These are phyloP conservation scores for Sebastes itinus DNA, from an alignment of 2,797 vertebrate genomes.

Conservation along the genomic window DNA sequence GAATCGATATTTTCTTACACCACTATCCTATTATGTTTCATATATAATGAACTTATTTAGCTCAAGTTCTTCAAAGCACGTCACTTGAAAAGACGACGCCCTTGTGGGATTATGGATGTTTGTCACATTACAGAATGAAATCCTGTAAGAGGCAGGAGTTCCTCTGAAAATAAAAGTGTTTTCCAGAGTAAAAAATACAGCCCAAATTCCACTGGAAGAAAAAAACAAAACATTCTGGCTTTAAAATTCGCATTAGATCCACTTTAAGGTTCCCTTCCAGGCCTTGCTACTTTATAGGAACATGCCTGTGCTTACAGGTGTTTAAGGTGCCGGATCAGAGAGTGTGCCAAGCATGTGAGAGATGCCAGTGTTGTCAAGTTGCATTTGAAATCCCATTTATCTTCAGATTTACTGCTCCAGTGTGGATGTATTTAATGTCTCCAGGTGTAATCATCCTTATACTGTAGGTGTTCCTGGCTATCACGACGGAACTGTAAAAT, in stretches of 20 bases:
- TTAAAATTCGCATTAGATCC: background rate
- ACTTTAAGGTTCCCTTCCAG: background rate
- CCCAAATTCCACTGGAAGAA: background rate
- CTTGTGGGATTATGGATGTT: background rate
- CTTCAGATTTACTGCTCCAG: conserved; percentile 19
- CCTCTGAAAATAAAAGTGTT: background rate
- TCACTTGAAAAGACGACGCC: background rate
- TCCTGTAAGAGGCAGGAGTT: background rate
- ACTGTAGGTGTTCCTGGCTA: conserved; percentile 20
- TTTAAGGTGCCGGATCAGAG: background rate
- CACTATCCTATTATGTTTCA: no score
- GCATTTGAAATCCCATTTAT: conserved; percentile 41
- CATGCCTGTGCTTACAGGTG: conserved; percentile 24
- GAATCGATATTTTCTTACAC: no score
- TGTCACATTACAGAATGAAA: background rate
- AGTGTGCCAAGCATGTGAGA: background rate
- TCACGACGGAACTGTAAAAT: background rate
- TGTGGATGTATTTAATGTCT: conserved; percentile 5
- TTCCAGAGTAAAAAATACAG: background rate
- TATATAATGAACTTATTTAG: no score
- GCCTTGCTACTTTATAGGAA: background rate
- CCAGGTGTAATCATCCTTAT: conserved; percentile 19
- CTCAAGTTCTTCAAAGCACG: background rate
- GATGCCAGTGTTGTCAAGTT: conserved; percentile 31
- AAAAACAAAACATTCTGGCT: background rate